Evolutionary conservation across 1,140 invertebrate genomes (phyloP).

Genomic region (Melanaphis sacchari): DNA sequence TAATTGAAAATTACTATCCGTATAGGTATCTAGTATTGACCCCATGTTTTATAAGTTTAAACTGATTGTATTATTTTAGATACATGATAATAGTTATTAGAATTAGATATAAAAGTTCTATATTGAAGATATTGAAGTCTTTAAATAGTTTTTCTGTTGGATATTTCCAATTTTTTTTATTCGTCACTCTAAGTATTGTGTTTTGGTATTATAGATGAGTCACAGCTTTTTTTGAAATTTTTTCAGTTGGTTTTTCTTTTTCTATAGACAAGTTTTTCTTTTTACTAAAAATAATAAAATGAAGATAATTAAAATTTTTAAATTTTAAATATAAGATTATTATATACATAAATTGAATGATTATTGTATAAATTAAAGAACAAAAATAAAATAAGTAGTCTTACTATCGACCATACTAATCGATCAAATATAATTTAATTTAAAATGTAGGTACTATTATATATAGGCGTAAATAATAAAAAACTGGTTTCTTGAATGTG

Average conservation of each 20-base stretch:
- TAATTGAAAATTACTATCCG: too few relatives aligned
- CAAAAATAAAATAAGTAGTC: not conserved
- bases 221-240: not conserved
- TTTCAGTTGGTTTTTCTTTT: not conserved
- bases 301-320: not conserved
- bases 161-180: too few relatives aligned
- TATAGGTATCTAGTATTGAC: too few relatives aligned
- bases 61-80: too few relatives aligned
- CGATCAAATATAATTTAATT: not conserved
- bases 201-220: not conserved
- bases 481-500: not conserved
- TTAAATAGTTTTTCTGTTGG: too few relatives aligned
- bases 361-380: not conserved
- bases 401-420: not conserved
- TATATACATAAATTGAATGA: not conserved
- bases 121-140: too few relatives aligned
- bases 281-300: constrained; percentile 1
- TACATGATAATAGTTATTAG: too few relatives aligned
- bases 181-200: too few relatives aligned
- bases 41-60: too few relatives aligned
- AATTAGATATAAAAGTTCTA: too few relatives aligned
- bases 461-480: not conserved
- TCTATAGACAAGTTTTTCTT: not conserved
- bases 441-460: too few relatives aligned
- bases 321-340: not conserved